Conservation (phyloP, 2,113 vertebrate genomes). For the Aspiorhynchus laticeps region DNA sequence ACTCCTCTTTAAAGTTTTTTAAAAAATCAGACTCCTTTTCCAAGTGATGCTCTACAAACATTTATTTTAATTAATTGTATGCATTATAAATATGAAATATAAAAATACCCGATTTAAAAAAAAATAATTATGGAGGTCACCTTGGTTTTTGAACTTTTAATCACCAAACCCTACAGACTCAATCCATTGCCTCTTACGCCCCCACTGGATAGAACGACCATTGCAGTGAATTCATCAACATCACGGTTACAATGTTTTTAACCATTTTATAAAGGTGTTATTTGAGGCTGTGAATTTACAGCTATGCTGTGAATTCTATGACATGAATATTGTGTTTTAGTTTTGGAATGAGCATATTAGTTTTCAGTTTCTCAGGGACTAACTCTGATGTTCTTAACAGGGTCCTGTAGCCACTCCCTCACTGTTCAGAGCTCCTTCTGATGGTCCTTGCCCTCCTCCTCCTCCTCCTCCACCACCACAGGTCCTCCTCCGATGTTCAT, state of each 20-base stretch:
- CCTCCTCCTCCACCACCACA: constrained; percentile 83
- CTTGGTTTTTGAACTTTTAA: too few species aligned
- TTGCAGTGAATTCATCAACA: background rate
- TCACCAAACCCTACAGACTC: background rate
- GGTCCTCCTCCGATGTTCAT: constrained; percentile 78
- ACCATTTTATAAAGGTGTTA: background rate
- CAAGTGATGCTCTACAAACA: too few species aligned
- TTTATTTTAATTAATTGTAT: too few species aligned
- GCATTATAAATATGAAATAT: too few species aligned
- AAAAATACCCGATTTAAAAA: too few species aligned
- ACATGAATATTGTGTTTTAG: background rate
- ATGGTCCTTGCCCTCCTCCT: constrained; percentile 68
- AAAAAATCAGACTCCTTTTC: too few species aligned
- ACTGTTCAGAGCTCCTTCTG: constrained; percentile 61
- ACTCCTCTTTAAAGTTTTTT: too few species aligned
- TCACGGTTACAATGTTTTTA: background rate
- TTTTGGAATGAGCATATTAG: background rate
- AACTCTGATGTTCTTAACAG: constrained; percentile 65
- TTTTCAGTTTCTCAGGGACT: background rate
- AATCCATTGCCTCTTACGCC: constrained; percentile 29
- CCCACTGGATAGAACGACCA: background rate
- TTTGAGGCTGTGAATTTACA: background rate
- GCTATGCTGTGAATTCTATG: background rate
- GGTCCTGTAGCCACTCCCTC: constrained; percentile 83
- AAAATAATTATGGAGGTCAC: background rate